Evolutionary conservation across 2,888 invertebrate species (phyloP).

Genomic region (Thumatha senex): DNA sequence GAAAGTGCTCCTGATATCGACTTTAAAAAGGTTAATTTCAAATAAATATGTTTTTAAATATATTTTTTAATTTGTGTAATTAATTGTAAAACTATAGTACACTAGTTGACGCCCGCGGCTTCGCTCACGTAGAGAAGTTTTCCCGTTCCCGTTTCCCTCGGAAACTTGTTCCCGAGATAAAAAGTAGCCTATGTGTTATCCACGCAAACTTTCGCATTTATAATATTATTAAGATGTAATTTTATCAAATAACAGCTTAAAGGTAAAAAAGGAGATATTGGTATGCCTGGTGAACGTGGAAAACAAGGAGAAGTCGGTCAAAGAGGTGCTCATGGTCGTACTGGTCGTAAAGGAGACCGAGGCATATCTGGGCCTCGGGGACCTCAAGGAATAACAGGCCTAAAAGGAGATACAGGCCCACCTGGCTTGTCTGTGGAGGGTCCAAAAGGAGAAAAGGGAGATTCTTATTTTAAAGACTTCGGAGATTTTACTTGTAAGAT

Average conservation of each 20-base stretch:
- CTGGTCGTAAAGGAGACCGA: constrained; percentile 33
- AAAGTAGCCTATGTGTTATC: no score
- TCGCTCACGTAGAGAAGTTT: no score
- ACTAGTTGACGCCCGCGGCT: no score
- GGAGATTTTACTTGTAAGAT: constrained; percentile 3
- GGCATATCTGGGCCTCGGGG: constrained; percentile 49
- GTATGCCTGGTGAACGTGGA: constrained; percentile 49
- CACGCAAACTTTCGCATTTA: no score
- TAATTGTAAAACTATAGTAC: background rate
- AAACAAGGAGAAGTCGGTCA: constrained; percentile 40
- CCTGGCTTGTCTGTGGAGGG: constrained; percentile 59
- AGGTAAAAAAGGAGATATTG: constrained; percentile 58
- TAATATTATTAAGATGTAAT: no score
- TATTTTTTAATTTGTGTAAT: no score
- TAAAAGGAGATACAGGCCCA: constrained; percentile 53
- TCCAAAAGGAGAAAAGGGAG: constrained; percentile 61
- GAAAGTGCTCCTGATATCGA: constrained; percentile 48
- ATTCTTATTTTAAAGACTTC: constrained; percentile 7
- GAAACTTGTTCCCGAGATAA: no score
- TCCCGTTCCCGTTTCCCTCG: no score
- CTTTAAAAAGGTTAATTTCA: constrained; percentile 45
- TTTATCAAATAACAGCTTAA: constrained; percentile 45
- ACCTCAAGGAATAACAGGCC: constrained; percentile 50
- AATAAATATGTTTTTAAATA: background rate
- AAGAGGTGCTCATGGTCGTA: constrained; percentile 30